Base-by-base conservation (phyloP, 2,113 vertebrate species). In the Micronycteris hirsuta region DNA sequence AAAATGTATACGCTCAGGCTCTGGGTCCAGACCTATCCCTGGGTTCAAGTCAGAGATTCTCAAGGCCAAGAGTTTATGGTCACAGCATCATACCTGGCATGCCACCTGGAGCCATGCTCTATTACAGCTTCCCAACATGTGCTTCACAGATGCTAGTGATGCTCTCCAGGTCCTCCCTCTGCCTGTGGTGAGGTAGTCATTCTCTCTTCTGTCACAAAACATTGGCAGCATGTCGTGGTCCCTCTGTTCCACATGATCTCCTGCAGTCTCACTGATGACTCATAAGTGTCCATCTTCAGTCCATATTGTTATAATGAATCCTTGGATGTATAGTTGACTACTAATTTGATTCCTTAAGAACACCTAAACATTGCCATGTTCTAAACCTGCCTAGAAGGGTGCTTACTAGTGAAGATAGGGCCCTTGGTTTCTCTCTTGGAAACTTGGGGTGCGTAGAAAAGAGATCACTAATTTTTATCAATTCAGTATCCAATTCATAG, bases 81-180 rank as follows among this genome's bases (percentile, higher is more conserved):
- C 1, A 6, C 0, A 6, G 41, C 70, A 1, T 36, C 2, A 0
- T 0, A 0, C 47, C 2, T 33, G 8, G 43, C 24, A 5, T 1
- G 1, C 7, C 0, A 4, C 17, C 1, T 2, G 12, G 10, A n/a
- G 56, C 54, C 14, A 4, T 17, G 45, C 4, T 13, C 28, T 26
- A 4, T 24, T 0, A 5, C n/a, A 17, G 81, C 28, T 70, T 36
- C 31, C 0, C 14, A 58, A 58, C 7, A 19, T 0, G 16, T 38
- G 49, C 22, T 28, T 38, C 52, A 10, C 22, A 31, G 68, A n/a
- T 11, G 38, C 52, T 22, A 3, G 17, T 0, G 7, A 36, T 7
- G 6, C 5, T n/a, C 19, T 13, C 15, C 0, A 19, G 89, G 63
- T 3, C 4, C 49, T 20, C 36, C 67, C 77, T 31, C 61, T 14